These are phyloP conservation scores for Bombyx huttoni DNA, from an alignment of 2,888 invertebrate species.

Conservation along the genomic window DNA sequence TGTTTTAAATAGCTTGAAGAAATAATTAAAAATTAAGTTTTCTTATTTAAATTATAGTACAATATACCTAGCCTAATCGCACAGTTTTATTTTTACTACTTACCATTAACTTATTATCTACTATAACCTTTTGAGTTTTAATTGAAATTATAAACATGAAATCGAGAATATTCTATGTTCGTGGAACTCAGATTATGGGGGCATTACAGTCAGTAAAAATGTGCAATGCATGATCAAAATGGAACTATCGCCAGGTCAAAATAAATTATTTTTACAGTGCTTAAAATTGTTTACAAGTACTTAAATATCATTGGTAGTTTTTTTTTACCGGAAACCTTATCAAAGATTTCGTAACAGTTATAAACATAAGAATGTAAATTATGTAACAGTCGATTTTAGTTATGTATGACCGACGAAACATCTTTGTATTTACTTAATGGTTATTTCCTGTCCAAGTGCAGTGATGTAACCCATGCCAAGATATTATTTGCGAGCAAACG, in stretches of 20 bases:
- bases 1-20: too few species aligned
- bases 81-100: too few species aligned
- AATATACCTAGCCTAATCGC: too few species aligned
- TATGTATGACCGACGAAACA: constrained; percentile 5
- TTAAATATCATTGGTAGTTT: too few species aligned
- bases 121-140: constrained; percentile 4
- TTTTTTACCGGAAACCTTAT: neutral
- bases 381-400: neutral
- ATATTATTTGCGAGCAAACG: constrained; percentile 5
- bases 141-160: too few species aligned
- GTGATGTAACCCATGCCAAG: constrained; percentile 21
- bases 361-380: neutral
- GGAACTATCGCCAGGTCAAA: constrained; percentile 32
- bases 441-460: constrained; percentile 19
- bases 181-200: constrained; percentile 31
- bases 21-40: too few species aligned
- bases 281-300: too few species aligned
- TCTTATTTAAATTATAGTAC: too few species aligned
- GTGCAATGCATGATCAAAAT: constrained; percentile 35
- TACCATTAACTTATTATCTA: too few species aligned
- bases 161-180: constrained; percentile 4
- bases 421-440: constrained; percentile 8
- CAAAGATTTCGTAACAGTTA: neutral
- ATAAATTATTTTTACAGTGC: too few species aligned
- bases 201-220: constrained; percentile 26